Percentiles rank a stretch among this genome's conserved stretches.
Evolutionary conservation across 2,888 invertebrate genomes (phyloP).

Genomic region (Cremastinae sp.): DNA sequence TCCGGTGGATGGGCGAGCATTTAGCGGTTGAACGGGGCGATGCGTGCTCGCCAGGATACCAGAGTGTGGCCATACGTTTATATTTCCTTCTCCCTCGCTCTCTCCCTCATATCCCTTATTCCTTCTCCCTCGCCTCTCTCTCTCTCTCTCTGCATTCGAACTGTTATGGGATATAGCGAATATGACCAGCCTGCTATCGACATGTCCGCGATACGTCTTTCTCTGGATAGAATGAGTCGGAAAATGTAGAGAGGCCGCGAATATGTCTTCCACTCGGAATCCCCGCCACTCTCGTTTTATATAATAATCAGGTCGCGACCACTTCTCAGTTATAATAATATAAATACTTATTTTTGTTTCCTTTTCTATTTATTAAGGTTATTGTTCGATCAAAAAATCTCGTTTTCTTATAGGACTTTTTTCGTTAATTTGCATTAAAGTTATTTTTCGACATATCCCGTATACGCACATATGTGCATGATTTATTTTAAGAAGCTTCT

Average conservation of each 20-base stretch:
- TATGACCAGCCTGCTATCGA: conserved; percentile 78
- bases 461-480: no score
- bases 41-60: conserved; percentile 70
- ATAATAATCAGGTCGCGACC: conserved; percentile 11
- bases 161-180: conserved; percentile 54
- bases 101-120: no score
- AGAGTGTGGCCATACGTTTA: background rate
- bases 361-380: no score
- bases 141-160: conserved; percentile 51
- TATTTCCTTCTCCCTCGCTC: no score
- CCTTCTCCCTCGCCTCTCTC: no score
- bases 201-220: conserved; percentile 77
- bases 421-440: no score
- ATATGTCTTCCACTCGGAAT: background rate
- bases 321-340: no score
- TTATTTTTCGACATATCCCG: no score
- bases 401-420: no score
- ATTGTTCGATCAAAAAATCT: no score
- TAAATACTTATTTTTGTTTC: no score
- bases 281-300: background rate
- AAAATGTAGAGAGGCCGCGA: conserved; percentile 6
- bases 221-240: conserved; percentile 37
- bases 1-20: conserved; percentile 71
- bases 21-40: conserved; percentile 77
- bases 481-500: no score